phyloP scores from a whole-genome alignment of 2,888 invertebrate species.

The Andrena trimmerana region DNA sequence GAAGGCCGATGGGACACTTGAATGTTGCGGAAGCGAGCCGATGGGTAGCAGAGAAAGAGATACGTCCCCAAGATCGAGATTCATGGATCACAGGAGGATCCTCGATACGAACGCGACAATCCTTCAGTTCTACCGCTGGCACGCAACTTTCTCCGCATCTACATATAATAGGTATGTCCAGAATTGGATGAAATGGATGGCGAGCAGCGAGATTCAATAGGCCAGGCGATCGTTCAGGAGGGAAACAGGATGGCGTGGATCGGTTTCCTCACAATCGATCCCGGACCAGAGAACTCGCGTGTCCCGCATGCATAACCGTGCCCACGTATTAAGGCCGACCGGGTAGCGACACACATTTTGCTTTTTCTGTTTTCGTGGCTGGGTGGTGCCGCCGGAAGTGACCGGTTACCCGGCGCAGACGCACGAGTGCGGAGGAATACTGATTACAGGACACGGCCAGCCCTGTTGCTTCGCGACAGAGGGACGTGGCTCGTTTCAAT shows the following conservation, averaged over 20 bases:
- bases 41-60: no score
- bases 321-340: slow-evolving; percentile 48
- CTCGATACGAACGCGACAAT: no score
- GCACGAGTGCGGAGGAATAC: slow-evolving; percentile 22
- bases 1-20: neutral
- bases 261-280: neutral
- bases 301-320: slow-evolving; percentile 40
- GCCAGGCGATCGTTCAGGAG: neutral
- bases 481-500: neutral
- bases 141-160: no score
- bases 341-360: slow-evolving; percentile 19
- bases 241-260: slow-evolving; percentile 30
- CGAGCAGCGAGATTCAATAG: neutral
- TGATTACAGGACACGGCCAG: slow-evolving; percentile 29
- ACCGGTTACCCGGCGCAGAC: slow-evolving; percentile 58
- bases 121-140: no score
- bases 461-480: slow-evolving; percentile 1
- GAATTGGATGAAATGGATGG: neutral
- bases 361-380: slow-evolving; percentile 57
- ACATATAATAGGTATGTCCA: no score
- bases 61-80: no score
- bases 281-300: slow-evolving; percentile 28
- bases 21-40: neutral
- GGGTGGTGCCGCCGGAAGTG: slow-evolving; percentile 73
- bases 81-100: no score